Evolutionary conservation across 1,140 invertebrate genomes (phyloP), one percentile per base, ranked within the genome.

Genomic region (Scaptomyza graminum): DNA sequence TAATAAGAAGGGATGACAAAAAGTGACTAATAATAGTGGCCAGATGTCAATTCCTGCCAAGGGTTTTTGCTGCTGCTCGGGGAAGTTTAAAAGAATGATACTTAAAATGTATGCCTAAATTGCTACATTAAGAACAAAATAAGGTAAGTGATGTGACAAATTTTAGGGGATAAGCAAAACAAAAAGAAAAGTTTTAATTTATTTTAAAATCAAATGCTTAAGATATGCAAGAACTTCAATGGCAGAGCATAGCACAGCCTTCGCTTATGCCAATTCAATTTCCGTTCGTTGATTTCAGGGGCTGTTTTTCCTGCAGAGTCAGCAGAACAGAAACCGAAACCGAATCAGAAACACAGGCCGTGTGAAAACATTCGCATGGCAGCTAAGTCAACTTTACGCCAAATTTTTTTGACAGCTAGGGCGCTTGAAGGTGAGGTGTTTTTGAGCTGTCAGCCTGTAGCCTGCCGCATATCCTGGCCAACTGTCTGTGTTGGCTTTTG

Each of bases 311-410:
- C 8, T 34, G 31, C 28, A 6, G 28, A 31, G 28, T 31, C 28
- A 31, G 28, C 28, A 31, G 28, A 31, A 31, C 28, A 31, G 28
- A 5, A 31, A 31, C 28, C 2, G 25, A 25, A 16, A 54, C n/a
- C n/a, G n/a, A n/a, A n/a, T 49, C 18, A 5, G 13, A 11, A 61
- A 52, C 61, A 49, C 61, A 61, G 63, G 61, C 62, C 59, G 47
- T 56, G 81, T 78, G 78, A 88, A 80, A 76, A 87, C 78, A 69
- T 67, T 47, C 62, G 67, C 76, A 76, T 39, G 50, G 74, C 81
- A 79, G 74, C 81, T 76, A 80, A 74, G 74, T 87, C 79, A 74
- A 68, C 54, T 71, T 71, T 39, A 64, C 62, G 68, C 61, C 54
- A 54, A 67, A 80, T 43, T 59, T 70, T 70, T 65, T 68, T 16